A percentile compares a stretch with the other conserved stretches of the same genome.
Evolutionary conservation across 1,140 invertebrate species (phyloP).

Genomic region (Drosophila truncata): DNA sequence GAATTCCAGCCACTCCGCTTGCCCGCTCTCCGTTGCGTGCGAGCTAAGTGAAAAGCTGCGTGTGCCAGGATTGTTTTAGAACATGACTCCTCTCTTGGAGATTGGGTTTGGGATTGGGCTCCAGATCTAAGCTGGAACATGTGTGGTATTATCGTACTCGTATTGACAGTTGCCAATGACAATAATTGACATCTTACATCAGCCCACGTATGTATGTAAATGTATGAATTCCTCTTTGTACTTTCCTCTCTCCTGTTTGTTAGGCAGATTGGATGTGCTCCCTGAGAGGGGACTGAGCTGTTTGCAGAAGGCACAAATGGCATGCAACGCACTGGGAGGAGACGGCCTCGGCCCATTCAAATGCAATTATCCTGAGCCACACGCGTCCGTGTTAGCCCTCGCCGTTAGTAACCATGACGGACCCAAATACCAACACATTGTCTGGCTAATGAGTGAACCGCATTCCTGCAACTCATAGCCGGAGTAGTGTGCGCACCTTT

Average conservation of each 20-base stretch:
- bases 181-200: conserved; percentile 67
- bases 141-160: conserved; percentile 59
- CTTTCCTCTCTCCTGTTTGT: not conserved
- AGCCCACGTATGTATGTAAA: conserved; percentile 25
- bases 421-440: conserved; percentile 47
- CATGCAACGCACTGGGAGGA: not conserved
- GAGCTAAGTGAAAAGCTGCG: conserved; percentile 72
- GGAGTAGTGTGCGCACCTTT: conserved; percentile 34
- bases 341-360: not conserved
- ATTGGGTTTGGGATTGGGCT: not conserved
- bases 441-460: conserved; percentile 40
- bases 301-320: not conserved
- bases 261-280: not conserved
- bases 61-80: conserved; percentile 23
- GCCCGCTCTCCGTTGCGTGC: conserved; percentile 27
- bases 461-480: conserved; percentile 49
- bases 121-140: not conserved
- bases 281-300: not conserved
- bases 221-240: not conserved
- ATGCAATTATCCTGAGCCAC: conserved; percentile 14
- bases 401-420: conserved; percentile 18
- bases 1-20: conserved; percentile 43
- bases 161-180: conserved; percentile 62
- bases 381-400: conserved; percentile 16
- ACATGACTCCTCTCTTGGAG: not conserved